Evolutionary conservation across 2,113 vertebrate genomes (phyloP), one percentile per base, ranked within the genome.

Genomic region (Eubucco bourcierii): DNA sequence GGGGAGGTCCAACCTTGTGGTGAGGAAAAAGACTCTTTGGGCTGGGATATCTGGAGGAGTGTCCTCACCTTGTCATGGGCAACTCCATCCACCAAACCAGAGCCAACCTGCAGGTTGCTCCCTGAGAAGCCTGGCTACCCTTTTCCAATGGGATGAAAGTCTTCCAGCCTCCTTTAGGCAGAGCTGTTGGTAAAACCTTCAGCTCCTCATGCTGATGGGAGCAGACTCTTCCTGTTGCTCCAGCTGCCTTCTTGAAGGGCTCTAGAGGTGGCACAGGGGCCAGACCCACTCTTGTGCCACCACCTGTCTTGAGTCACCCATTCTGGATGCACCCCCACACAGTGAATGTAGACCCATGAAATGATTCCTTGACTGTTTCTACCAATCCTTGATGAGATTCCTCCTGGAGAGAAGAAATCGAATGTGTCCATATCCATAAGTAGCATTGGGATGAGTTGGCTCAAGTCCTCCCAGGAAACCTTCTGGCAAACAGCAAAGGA

Each of bases 261-360:
- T 83, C 31, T 21, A 1, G 5, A 19, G 67, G 39, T 2, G 5
- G 20, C 12, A 15, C 41, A 25, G 67, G 19, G 44, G 31, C 52
- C 73, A n/a, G 52, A 53, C 10, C 52, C 9, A 16, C 14, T 13
- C 56, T 23, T 50, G n/a, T 2, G 3, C 44, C 75, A 21, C 41
- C 2, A 0, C 59, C 27, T 46, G 4, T 2, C 65, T 56, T 0
- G 1, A 53, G 58, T 6, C 29, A 37, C 12, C 58, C 1, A 0
- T 7, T 25, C 41, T 14, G 41, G 65, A 50, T 9, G 50, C n/a
- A 9, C 47, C 31, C 56, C 71, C 0, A 1, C 46, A 6, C 52
- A 4, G 46, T 11, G 3, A 67, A 66, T 16, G 39, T 59, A 47
- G 31, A 34, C 15, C 37, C 23, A 3, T 5, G 5, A 39, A 21